phyloP scores from a whole-genome alignment of 2,888 invertebrate genomes.

The Caenorhabditis becei region DNA sequence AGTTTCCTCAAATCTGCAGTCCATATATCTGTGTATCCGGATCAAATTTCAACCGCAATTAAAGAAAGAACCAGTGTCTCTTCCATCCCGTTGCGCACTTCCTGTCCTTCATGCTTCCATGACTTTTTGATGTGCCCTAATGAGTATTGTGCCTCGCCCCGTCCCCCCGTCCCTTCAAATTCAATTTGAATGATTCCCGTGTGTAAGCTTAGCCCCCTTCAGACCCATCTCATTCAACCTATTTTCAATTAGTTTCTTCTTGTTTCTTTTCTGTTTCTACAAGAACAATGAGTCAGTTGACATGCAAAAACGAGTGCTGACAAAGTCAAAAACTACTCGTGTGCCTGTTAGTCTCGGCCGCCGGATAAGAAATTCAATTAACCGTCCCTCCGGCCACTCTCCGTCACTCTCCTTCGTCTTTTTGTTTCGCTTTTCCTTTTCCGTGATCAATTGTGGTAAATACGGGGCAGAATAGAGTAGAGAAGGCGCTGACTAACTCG shows the following conservation, averaged over 20 bases:
- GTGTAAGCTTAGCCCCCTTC: constrained; percentile 1
- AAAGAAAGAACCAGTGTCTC: constrained; percentile 45
- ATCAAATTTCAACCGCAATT: constrained; percentile 47
- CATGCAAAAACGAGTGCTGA: not conserved
- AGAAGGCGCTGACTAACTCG: constrained; percentile 16
- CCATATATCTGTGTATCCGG: constrained; percentile 10
- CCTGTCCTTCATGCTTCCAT: constrained; percentile 66
- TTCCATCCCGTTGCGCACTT: constrained; percentile 36
- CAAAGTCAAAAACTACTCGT: constrained; percentile 12
- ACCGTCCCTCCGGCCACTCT: constrained; percentile 19
- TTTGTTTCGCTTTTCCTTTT: constrained; percentile 5
- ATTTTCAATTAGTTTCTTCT: constrained; percentile 11
- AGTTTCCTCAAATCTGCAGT: not conserved
- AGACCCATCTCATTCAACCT: constrained; percentile 13
- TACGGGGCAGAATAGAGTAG: not conserved
- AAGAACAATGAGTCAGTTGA: not conserved
- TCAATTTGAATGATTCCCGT: constrained; percentile 26
- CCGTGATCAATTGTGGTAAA: constrained; percentile 12
- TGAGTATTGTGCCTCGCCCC: constrained; percentile 49
- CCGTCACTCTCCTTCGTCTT: not conserved
- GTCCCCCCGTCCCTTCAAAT: constrained; percentile 21
- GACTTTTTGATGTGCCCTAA: constrained; percentile 59
- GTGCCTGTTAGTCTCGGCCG: not conserved
- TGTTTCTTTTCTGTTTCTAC: not conserved
- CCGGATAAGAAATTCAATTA: constrained; percentile 43